Evolutionary conservation across 2,797 vertebrate species (phyloP).

Genomic region (Rhinella marina): DNA sequence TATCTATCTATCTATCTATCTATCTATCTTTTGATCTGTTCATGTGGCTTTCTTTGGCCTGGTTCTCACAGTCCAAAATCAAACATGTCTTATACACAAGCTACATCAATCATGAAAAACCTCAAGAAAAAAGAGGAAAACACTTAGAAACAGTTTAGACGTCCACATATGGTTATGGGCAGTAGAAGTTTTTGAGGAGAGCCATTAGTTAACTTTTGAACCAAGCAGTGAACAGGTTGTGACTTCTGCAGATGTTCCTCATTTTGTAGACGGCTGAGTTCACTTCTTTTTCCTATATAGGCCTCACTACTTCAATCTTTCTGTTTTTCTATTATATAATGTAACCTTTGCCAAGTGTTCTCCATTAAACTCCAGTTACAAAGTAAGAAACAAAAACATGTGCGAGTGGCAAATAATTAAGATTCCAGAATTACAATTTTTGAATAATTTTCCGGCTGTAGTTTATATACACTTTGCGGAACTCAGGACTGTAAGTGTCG

Average conservation of each 20-base stretch:
- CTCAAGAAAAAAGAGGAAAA: conserved; percentile 11
- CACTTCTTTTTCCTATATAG: background rate
- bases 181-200: conserved; percentile 10
- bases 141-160: conserved; percentile 26
- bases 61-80: conserved; percentile 8
- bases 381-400: conserved; percentile 12
- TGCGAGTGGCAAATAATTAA: background rate
- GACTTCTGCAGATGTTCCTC: conserved; percentile 44
- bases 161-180: conserved; percentile 46
- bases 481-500: background rate
- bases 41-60: background rate
- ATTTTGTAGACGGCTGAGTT: conserved; percentile 27
- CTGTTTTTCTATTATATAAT: conserved; percentile 16
- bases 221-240: conserved; percentile 47
- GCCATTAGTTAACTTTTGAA: conserved; percentile 49
- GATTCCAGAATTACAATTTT: conserved; percentile 14
- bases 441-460: background rate
- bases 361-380: conserved; percentile 15
- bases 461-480: background rate
- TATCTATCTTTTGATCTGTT: background rate
- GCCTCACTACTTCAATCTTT: background rate
- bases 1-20: too few relatives aligned
- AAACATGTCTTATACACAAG: conserved; percentile 12
- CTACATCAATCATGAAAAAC: conserved; percentile 44
- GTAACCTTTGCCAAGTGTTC: conserved; percentile 15